These are phyloP conservation scores for Hymenochirus boettgeri DNA, from an alignment of 2,113 vertebrate genomes.

Conservation along the genomic window DNA sequence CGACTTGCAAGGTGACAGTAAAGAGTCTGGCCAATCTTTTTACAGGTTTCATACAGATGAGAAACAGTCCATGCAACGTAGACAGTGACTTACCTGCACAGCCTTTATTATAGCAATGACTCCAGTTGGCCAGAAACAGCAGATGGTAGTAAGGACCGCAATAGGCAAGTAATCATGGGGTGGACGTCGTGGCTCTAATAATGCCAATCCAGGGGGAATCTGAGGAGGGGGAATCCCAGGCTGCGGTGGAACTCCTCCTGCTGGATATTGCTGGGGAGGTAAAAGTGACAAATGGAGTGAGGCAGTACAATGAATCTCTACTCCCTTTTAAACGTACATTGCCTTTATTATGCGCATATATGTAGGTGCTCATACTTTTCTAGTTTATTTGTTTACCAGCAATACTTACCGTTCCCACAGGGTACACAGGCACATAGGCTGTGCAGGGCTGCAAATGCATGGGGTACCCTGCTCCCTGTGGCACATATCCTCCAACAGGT, in stretches of 20 bases:
- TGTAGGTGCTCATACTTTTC: neutral
- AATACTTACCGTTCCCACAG: constrained; percentile 70
- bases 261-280: constrained; percentile 40
- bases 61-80: too few species aligned
- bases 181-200: constrained; percentile 79
- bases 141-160: constrained; percentile 87
- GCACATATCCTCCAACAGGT: constrained; percentile 77
- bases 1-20: too few species aligned
- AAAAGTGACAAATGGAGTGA: neutral
- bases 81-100: constrained; percentile 69
- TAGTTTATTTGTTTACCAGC: neutral
- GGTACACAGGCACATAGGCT: constrained; percentile 84
- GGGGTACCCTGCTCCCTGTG: constrained; percentile 68
- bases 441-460: constrained; percentile 89
- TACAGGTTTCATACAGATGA: too few species aligned
- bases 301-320: neutral
- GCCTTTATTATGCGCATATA: too few species aligned
- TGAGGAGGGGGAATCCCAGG: constrained; percentile 74
- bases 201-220: constrained; percentile 75
- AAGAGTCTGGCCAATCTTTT: too few species aligned
- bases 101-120: constrained; percentile 93
- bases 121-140: constrained; percentile 93
- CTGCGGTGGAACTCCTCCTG: constrained; percentile 46
- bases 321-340: neutral
- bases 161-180: constrained; percentile 94